These are phyloP conservation scores for Anadara kagoshimensis DNA, from an alignment of 1,140 invertebrate species.

Conservation along the genomic window DNA sequence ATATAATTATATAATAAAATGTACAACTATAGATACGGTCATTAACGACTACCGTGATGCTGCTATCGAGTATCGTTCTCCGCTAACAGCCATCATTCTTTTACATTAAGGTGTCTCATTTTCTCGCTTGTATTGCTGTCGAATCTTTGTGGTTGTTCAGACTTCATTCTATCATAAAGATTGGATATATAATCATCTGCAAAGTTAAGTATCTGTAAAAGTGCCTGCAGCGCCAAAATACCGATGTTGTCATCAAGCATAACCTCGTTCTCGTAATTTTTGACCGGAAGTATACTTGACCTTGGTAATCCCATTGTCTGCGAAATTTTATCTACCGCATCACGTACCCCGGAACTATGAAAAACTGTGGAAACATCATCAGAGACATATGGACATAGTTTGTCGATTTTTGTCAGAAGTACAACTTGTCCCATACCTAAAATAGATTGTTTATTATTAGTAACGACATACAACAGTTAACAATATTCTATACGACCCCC, in stretches of 20 bases:
- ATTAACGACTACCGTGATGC: no score
- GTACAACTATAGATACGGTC: no score
- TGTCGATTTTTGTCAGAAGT: conserved; percentile 33
- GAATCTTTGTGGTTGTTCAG: no score
- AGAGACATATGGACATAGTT: conserved; percentile 11
- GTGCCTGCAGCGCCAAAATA: conserved; percentile 19
- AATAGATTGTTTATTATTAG: no score
- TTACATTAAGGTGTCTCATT: no score
- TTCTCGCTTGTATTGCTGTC: no score
- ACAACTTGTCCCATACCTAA: conserved; percentile 16
- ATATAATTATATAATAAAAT: no score
- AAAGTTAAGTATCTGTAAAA: conserved; percentile 32
- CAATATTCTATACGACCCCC: no score
- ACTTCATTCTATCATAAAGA: no score
- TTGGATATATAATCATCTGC: conserved; percentile 40
- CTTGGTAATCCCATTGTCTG: conserved; percentile 37
- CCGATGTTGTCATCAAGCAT: conserved; percentile 30
- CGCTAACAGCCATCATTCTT: no score
- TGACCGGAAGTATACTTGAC: conserved; percentile 35
- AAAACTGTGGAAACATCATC: conserved; percentile 9
- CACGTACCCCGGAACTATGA: conserved; percentile 6
- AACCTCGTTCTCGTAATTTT: conserved; percentile 40
- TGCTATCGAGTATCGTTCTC: no score
- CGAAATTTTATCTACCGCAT: conserved; percentile 30
- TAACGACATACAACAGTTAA: no score